Base-by-base conservation (phyloP, 2,888 invertebrate species). In the Drosophila fulvimacula region DNA sequence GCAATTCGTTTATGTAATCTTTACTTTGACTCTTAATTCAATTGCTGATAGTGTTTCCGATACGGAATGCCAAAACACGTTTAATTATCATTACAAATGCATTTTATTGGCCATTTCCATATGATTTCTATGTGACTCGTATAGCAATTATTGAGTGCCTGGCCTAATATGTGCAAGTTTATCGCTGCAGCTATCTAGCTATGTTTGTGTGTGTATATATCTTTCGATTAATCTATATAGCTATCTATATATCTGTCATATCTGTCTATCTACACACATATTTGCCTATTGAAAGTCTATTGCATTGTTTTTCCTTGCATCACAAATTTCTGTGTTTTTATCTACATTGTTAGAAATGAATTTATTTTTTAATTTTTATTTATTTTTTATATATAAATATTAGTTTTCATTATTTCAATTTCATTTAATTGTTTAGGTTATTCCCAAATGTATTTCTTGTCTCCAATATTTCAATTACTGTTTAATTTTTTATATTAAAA, bases 1-100 rank as follows among this genome's bases (percentile, higher is more conserved):
- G 52, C 67, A 55, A 52, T 60, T 61, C 32, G 59, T 58, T 79
- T 76, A 65, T 27, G 52, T 34, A 65, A 65, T 51, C 34, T 36
- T 27, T 34, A 34, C 21, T 42, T 42, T 34, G 56, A 13, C 46
- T 46, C 27, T 27, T 27, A 46, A 36, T 36, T 36, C 27, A 27
- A 46, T 46, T 57, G 46, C 27, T 57, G 56, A 56, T 56, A 32
- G 42, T 21, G 56, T 24, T 44, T 56, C 42, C 34, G 52, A 52
- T 38, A 13, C 52, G 19, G 13, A 41, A 32, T 21, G 19, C 21
- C 56, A 24, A 57, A 34, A 57, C 19, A 46, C 44, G 17, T 38
- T 27, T 4, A 24, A 57, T 19, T 46, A 46, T 27, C 44, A 56
- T 44, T 44, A 21, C 42, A 32, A 44, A 30, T 56, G 24, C 42